Conservation (phyloP, 2,888 invertebrate species). For the Morpho deidamia region DNA sequence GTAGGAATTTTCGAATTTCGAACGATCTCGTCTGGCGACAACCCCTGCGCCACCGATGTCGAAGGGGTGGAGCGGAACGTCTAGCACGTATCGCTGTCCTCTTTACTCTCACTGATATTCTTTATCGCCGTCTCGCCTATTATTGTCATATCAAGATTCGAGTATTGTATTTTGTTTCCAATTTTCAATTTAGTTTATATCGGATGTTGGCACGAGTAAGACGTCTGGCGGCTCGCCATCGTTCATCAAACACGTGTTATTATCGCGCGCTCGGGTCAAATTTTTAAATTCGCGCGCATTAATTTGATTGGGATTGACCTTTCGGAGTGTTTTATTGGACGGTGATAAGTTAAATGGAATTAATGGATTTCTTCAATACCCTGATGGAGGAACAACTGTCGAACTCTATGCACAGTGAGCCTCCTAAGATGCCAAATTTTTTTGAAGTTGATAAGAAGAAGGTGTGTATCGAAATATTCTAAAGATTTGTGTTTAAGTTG, state of each 20-base stretch:
- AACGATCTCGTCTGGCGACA: slow-evolving; percentile 71
- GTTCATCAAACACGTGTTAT: slow-evolving; percentile 57
- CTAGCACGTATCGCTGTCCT: slow-evolving; percentile 47
- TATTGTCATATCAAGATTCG: slow-evolving; percentile 77
- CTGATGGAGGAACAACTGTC: slow-evolving; percentile 60
- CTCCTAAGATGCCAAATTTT: slow-evolving; percentile 67
- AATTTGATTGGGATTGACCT: slow-evolving; percentile 21
- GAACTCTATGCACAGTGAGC: slow-evolving; percentile 42
- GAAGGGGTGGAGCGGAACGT: slow-evolving; percentile 70
- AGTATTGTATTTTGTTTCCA: slow-evolving; percentile 76
- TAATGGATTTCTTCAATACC: slow-evolving; percentile 62
- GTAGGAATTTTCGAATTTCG: slow-evolving; percentile 67
- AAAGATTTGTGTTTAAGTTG: too few species aligned
- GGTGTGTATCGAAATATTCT: slow-evolving; percentile 48
- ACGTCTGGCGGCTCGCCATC: slow-evolving; percentile 67
- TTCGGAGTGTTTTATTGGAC: slow-evolving; percentile 37
- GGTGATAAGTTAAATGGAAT: slow-evolving; percentile 53
- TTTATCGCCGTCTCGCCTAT: slow-evolving; percentile 70
- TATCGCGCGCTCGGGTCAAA: slow-evolving; percentile 38
- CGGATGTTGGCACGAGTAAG: slow-evolving; percentile 70
- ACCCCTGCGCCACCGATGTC: slow-evolving; percentile 65
- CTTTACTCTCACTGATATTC: slow-evolving; percentile 39
- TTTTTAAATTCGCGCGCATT: slow-evolving; percentile 34
- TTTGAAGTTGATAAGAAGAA: slow-evolving; percentile 71
- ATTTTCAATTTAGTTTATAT: slow-evolving; percentile 78